A percentile compares a stretch with the other conserved stretches of the same genome.
Evolutionary conservation across 23 tunicate genomes (phyloP).

Genomic region (Botrylloides violaceus): DNA sequence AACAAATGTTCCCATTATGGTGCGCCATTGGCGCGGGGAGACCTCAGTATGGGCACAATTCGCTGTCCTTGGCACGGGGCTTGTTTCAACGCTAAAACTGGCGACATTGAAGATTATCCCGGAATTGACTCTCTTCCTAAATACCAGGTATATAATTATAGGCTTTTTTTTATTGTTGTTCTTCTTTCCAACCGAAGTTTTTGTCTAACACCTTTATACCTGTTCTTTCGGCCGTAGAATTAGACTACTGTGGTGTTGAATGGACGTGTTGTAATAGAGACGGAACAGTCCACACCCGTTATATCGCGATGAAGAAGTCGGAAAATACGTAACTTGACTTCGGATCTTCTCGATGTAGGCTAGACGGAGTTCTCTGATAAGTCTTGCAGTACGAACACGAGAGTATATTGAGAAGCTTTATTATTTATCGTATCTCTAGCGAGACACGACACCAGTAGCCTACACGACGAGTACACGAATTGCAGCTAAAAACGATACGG

Average conservation of each 20-base stretch:
- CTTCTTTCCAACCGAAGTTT: background rate
- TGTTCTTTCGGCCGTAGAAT: background rate
- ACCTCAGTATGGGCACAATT: slow-evolving; percentile 21
- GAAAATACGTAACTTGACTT: no score
- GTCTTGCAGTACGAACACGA: no score
- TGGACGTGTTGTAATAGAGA: background rate
- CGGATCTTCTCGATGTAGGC: no score
- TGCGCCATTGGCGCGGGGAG: slow-evolving; percentile 50
- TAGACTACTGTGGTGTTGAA: background rate
- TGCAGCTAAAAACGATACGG: no score
- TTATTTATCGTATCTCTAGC: no score
- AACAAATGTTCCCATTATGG: slow-evolving; percentile 72
- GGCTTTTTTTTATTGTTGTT: background rate
- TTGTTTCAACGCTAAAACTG: slow-evolving; percentile 56
- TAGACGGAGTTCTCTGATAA: no score
- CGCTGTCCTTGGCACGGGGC: slow-evolving; percentile 93
- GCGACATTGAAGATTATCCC: slow-evolving; percentile 79
- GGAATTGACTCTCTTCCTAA: slow-evolving; percentile 51
- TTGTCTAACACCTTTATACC: background rate
- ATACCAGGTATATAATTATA: slow-evolving; percentile 25
- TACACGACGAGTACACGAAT: no score
- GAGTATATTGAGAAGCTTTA: no score
- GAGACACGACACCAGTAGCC: no score
- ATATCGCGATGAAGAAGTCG: no score
- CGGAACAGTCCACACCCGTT: background rate